A percentile compares a stretch with the other conserved stretches of the same genome.
phyloP scores from a whole-genome alignment of 2,113 vertebrate genomes.

The Anolis carolinensis region DNA sequence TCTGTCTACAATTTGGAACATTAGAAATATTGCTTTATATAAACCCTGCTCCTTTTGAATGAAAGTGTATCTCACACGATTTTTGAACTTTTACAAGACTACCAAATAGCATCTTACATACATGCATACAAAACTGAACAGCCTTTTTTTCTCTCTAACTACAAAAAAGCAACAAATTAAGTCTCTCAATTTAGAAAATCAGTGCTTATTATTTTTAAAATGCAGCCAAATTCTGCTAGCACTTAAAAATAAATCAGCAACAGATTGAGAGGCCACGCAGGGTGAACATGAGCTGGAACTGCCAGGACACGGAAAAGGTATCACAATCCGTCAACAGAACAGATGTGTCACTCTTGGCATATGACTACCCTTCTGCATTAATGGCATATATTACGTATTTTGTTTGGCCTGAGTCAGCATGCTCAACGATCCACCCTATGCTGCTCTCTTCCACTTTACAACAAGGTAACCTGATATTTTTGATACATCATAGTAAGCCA shows the following conservation, averaged over 20 bases:
- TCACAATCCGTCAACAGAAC: conserved; percentile 26
- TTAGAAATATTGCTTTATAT: too few species aligned
- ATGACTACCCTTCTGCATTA: conserved; percentile 2
- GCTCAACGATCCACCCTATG: not conserved
- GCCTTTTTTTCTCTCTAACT: not conserved
- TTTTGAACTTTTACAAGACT: not conserved
- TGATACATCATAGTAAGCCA: not conserved
- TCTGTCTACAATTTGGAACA: not conserved
- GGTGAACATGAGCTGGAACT: conserved; percentile 36
- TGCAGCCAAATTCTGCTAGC: not conserved
- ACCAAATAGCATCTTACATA: not conserved
- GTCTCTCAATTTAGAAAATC: not conserved
- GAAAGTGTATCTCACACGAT: not conserved
- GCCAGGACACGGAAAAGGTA: conserved; percentile 42
- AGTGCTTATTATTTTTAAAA: not conserved
- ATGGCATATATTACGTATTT: not conserved
- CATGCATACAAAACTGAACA: not conserved
- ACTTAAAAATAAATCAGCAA: not conserved
- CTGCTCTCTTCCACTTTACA: not conserved
- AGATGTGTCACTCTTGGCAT: conserved; percentile 30
- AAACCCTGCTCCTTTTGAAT: not conserved
- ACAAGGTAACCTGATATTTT: not conserved
- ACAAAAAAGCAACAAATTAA: not conserved
- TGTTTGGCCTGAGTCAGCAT: not conserved
- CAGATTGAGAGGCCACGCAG: conserved; percentile 7